Conservation (phyloP, 1,140 invertebrate species). For the Chionoecetes opilio region DNA sequence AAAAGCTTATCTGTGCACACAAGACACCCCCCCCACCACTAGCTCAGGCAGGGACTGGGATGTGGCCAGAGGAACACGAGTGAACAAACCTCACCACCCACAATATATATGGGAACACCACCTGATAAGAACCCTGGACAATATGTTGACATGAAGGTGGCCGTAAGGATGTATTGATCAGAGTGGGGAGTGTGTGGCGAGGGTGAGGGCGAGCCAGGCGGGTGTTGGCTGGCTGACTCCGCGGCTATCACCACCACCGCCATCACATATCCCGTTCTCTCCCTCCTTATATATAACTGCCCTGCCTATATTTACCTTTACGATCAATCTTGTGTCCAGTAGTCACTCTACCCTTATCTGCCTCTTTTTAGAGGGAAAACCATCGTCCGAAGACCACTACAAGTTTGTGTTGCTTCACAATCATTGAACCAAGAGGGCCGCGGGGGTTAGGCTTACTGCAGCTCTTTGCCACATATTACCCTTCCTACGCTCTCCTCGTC, state of each 20-base stretch:
- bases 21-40: neutral
- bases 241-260: constrained; percentile 57
- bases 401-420: constrained; percentile 78
- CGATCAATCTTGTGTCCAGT: constrained; percentile 70
- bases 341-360: constrained; percentile 78
- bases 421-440: constrained; percentile 79
- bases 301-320: constrained; percentile 60
- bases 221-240: constrained; percentile 71
- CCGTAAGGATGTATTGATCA: constrained; percentile 70
- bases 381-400: constrained; percentile 78
- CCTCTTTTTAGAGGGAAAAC: constrained; percentile 79
- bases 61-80: neutral
- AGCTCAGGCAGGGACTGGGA: neutral
- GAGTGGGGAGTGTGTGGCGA: constrained; percentile 56
- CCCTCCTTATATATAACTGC: neutral
- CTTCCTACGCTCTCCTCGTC: constrained; percentile 71
- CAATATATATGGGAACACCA: neutral
- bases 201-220: constrained; percentile 66
- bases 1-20: too few relatives aligned
- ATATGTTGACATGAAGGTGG: constrained; percentile 60
- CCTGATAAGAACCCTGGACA: neutral
- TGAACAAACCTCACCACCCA: neutral
- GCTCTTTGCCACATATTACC: constrained; percentile 62
- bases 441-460: constrained; percentile 76
- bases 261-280: constrained; percentile 31